These are phyloP conservation scores for Campoplex nolae DNA, from an alignment of 2,888 invertebrate species.

Conservation along the genomic window DNA sequence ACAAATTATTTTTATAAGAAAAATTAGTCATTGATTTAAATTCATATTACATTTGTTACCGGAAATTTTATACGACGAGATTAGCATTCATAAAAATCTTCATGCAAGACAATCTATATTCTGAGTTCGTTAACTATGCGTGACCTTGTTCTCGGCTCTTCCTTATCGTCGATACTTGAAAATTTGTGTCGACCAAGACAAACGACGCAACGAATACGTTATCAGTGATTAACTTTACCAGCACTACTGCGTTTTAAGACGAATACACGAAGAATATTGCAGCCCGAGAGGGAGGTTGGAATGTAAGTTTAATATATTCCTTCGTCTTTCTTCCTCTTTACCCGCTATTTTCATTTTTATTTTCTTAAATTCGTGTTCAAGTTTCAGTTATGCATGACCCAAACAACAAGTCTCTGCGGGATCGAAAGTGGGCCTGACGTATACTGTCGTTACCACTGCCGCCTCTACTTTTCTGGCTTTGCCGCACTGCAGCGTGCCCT, in stretches of 20 bases:
- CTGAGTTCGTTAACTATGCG: conserved; percentile 40
- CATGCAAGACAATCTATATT: conserved; percentile 3
- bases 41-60: not conserved
- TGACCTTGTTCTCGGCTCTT: conserved; percentile 43
- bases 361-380: conserved; percentile 56
- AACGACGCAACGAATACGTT: conserved; percentile 54
- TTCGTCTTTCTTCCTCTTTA: conserved; percentile 31
- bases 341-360: conserved; percentile 1
- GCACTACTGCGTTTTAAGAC: conserved; percentile 32
- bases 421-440: conserved; percentile 61
- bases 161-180: conserved; percentile 24
- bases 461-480: conserved; percentile 48
- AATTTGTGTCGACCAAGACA: conserved; percentile 59
- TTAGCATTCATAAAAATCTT: not conserved
- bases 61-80: not conserved
- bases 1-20: not conserved
- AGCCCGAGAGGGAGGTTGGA: too few relatives aligned
- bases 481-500: conserved; percentile 66
- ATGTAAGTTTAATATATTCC: conserved; percentile 29
- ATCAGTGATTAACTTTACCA: conserved; percentile 47
- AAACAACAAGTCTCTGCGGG: conserved; percentile 55
- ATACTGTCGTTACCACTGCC: conserved; percentile 46
- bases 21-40: not conserved
- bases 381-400: conserved; percentile 63
- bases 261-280: conserved; percentile 2